Base-by-base conservation (phyloP, 2,113 vertebrate species). In the Corythornis cristatus region DNA sequence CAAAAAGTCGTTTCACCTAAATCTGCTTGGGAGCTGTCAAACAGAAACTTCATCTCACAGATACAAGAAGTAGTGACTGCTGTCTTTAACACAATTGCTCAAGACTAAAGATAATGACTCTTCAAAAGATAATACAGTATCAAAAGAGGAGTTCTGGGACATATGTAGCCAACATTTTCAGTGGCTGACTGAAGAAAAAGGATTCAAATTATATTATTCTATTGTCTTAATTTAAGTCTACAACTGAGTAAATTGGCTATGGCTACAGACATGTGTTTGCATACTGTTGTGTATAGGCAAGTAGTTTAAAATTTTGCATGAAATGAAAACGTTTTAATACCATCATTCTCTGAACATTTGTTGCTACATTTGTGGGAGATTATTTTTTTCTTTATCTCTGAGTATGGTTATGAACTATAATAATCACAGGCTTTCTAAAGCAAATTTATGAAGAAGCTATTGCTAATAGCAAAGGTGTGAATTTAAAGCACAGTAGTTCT, bases 111-210 rank as follows among this genome's bases (percentile, higher is more conserved):
- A 95, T 60, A 91, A 89, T 1, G 96, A 97, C 91, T 96, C 91
- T 21, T 82, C 77, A 22, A 96, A 94, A 64, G 92, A 73, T 14
- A 88, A 65, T 20, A 83, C 78, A 1, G 54, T 94, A 54, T 96
- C 97, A 35, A 97, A 97, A 86, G 93, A 97, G 2, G 93, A 98
- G 83, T 98, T 98, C 91, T 95, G 97, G 75, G 79, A 86, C 64
- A 37, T 98, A 26, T 97, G 96, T 74, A 96, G 95, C 23, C 68
- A 8, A 31, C 86, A 97, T 9, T 90, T 98, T 77, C 96, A 97
- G 84, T 76, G 73, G 61, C 96, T 98, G 76, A 97, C 97, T 3
- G 96, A 98, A 18, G 92, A 98, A 33, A 97, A 98, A 94, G 98
- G 98, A 94, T 95, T 83, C 76, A 84, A 93, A 54, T 2, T 1